Percentiles rank a stretch among this genome's conserved stretches.
These are phyloP conservation scores for Sceloporus tristichus DNA, from an alignment of 2,113 vertebrate genomes.

Conservation along the genomic window DNA sequence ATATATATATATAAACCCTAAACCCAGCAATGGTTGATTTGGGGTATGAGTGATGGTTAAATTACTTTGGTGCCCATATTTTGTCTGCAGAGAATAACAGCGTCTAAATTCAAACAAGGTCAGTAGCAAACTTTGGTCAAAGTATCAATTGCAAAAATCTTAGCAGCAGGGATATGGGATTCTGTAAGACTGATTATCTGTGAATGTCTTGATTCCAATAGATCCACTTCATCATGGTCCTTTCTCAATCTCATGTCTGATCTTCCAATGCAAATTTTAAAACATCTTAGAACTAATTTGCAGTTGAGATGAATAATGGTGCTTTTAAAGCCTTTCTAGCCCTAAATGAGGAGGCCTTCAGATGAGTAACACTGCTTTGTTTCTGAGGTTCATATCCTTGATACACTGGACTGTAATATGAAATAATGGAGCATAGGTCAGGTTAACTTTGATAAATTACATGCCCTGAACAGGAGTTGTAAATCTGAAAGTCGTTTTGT, in stretches of 20 bases:
- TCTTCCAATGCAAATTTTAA: neutral
- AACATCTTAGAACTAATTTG: neutral
- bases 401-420: constrained; percentile 4
- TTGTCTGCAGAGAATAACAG: neutral
- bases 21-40: neutral
- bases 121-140: neutral
- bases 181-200: neutral
- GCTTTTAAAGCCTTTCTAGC: neutral
- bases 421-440: constrained; percentile 29
- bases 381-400: constrained; percentile 18
- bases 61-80: neutral
- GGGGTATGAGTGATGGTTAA: neutral
- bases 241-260: neutral
- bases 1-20: neutral
- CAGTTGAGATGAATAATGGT: neutral
- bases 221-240: neutral
- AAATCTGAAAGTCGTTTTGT: constrained; percentile 32
- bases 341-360: constrained; percentile 4
- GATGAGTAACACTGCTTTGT: constrained; percentile 4
- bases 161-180: neutral
- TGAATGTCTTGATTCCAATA: neutral
- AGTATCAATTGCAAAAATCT: neutral
- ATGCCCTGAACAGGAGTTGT: constrained; percentile 10
- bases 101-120: neutral
- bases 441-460: constrained; percentile 37